Percentiles rank a stretch among this genome's conserved stretches.
Conservation (phyloP, 2,888 invertebrate genomes). For the Ecliptopera silaceata region DNA sequence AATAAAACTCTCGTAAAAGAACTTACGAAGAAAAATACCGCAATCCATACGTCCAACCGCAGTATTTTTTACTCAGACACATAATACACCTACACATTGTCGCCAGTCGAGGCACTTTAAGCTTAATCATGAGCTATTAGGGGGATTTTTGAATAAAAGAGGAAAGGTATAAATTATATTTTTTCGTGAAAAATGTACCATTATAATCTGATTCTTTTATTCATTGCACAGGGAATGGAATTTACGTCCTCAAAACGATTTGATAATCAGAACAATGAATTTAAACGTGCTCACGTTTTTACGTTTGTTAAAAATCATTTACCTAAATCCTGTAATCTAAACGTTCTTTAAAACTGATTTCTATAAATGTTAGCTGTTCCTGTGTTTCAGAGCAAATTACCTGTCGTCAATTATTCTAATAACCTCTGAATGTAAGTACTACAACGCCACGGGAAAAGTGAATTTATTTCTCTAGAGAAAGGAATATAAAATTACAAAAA, state of each 20-base stretch:
- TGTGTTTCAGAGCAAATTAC: too few species aligned
- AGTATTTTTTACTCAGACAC: constrained; percentile 34
- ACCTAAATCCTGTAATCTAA: not conserved
- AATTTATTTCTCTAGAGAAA: not conserved
- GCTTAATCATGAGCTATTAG: constrained; percentile 59
- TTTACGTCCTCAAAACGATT: constrained; percentile 33
- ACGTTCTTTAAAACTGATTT: not conserved
- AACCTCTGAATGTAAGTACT: too few species aligned
- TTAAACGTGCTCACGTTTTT: not conserved
- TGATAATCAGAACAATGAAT: constrained; percentile 33
- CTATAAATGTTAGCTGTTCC: not conserved
- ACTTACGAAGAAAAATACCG: constrained; percentile 26
- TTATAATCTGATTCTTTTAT: constrained; percentile 48
- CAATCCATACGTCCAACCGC: constrained; percentile 16
- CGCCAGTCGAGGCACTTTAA: constrained; percentile 48
- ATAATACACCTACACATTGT: constrained; percentile 39
- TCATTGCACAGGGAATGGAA: constrained; percentile 43
- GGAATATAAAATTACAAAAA: constrained; percentile 19
- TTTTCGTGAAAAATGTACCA: constrained; percentile 50
- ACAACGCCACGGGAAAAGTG: not conserved
- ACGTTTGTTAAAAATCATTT: not conserved
- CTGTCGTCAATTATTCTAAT: too few species aligned
- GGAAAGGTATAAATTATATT: constrained; percentile 47
- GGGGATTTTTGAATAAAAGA: constrained; percentile 50
- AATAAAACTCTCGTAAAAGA: constrained; percentile 15